Percentiles rank a stretch among this genome's conserved stretches.
Conservation (phyloP, 2,113 vertebrate genomes). For the Athene cunicularia region DNA sequence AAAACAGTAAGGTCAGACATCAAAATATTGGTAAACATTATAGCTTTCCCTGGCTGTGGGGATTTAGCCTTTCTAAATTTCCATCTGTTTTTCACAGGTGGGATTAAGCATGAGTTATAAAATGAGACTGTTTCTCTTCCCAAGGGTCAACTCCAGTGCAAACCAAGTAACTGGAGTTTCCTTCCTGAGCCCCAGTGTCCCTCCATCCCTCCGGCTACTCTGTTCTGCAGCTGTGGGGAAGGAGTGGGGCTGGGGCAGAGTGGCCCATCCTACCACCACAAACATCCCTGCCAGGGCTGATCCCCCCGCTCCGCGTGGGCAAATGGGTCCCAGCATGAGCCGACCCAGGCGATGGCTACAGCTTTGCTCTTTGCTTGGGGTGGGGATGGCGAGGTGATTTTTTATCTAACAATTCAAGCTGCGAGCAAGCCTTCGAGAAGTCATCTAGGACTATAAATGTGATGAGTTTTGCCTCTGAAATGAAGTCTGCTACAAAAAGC, state of each 20-base stretch:
- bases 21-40: neutral
- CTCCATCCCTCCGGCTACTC: neutral
- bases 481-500: neutral
- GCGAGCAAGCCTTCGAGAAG: neutral
- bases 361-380: neutral
- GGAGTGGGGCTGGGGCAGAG: neutral
- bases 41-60: fast-evolving
- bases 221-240: neutral
- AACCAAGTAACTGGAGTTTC: fast-evolving
- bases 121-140: neutral
- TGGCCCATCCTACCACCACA: fast-evolving
- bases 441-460: fast-evolving
- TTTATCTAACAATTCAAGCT: too few relatives aligned
- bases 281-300: neutral
- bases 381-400: neutral
- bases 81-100: neutral
- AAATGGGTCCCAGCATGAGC: neutral
- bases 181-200: fast-evolving
- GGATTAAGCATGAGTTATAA: neutral
- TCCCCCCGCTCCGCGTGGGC: fast-evolving
- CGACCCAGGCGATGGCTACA: fast-evolving
- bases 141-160: neutral
- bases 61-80: neutral
- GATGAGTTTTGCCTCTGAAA: neutral
- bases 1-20: neutral